These are phyloP conservation scores for Percopsis omiscomaycus DNA, from an alignment of 2,797 vertebrate genomes.

Conservation along the genomic window DNA sequence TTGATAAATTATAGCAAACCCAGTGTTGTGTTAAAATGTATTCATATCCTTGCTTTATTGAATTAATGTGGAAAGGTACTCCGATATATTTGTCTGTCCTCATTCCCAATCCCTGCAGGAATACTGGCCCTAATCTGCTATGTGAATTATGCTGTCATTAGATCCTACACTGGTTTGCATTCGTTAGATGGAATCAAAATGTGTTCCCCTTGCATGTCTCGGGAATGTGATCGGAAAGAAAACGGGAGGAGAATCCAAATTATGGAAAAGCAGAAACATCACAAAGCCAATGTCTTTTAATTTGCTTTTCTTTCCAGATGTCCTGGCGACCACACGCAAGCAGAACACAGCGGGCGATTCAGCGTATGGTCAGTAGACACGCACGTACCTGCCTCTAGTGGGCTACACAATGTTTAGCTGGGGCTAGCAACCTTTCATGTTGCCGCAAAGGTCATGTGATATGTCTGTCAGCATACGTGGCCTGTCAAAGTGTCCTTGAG, in stretches of 20 bases:
- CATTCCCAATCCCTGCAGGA: constrained; percentile 18
- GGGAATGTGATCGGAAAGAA: constrained; percentile 15
- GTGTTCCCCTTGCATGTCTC: constrained; percentile 8
- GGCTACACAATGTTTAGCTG: too few species aligned
- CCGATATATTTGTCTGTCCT: constrained; percentile 16
- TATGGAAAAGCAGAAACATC: not conserved
- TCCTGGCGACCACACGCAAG: constrained; percentile 82
- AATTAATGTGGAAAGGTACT: constrained; percentile 7
- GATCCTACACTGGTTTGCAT: constrained; percentile 22
- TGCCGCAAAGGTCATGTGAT: not conserved
- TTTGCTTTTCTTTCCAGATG: constrained; percentile 61
- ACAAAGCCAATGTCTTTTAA: not conserved
- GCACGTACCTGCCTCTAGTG: too few species aligned
- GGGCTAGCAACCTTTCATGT: not conserved
- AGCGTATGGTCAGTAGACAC: constrained; percentile 83
- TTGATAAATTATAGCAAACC: constrained; percentile 19
- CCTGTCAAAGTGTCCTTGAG: not conserved
- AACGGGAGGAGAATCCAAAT: constrained; percentile 2
- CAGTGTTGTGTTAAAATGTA: not conserved
- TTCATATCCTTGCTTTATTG: constrained; percentile 30
- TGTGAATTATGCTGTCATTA: constrained; percentile 39
- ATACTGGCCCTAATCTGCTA: constrained; percentile 31
- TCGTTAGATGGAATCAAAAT: constrained; percentile 6
- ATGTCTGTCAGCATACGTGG: not conserved
- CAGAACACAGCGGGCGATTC: constrained; percentile 82